Conservation (phyloP, 2,888 invertebrate species). For the Embidobia sp. region DNA sequence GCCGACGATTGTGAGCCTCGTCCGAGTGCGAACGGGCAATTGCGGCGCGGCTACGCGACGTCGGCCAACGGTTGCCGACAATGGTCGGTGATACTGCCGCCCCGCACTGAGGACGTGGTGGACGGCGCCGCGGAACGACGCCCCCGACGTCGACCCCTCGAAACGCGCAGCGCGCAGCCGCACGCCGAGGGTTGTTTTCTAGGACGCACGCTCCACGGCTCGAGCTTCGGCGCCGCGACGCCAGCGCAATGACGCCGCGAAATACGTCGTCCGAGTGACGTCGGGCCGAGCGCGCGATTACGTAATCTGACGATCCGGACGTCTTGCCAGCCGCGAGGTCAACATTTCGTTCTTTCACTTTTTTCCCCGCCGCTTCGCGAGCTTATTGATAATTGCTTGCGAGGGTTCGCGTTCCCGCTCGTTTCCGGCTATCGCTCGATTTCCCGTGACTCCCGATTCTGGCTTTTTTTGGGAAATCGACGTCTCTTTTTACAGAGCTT, state of each 20-base stretch:
- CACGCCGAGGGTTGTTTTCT: slow-evolving; percentile 57
- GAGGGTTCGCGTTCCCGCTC: too few species aligned
- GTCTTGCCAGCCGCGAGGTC: slow-evolving; percentile 28
- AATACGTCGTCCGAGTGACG: slow-evolving; percentile 29
- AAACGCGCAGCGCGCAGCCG: slow-evolving; percentile 69
- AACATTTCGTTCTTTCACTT: slow-evolving; percentile 9
- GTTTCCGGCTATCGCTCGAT: too few species aligned
- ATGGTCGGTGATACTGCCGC: slow-evolving; percentile 77
- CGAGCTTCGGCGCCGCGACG: too few species aligned
- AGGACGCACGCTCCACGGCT: slow-evolving; percentile 42
- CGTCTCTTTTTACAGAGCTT: too few species aligned
- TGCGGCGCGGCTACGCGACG: too few species aligned
- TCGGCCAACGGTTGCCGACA: slow-evolving; percentile 70
- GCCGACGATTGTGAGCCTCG: too few species aligned
- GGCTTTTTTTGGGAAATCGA: too few species aligned
- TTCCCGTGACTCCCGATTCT: too few species aligned
- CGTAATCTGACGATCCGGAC: slow-evolving; percentile 45
- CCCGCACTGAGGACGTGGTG: slow-evolving; percentile 73
- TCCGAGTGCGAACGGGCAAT: too few species aligned
- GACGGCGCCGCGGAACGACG: slow-evolving; percentile 76
- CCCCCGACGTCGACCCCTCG: slow-evolving; percentile 78
- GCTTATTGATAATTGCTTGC: too few species aligned
- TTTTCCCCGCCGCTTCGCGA: too few species aligned
- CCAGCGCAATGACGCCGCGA: slow-evolving; percentile 35
- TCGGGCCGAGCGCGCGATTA: slow-evolving; percentile 38